Percentiles rank a stretch among this genome's conserved stretches.
Evolutionary conservation across 2,797 vertebrate genomes (phyloP).

Genomic region (Acanthis flammea): DNA sequence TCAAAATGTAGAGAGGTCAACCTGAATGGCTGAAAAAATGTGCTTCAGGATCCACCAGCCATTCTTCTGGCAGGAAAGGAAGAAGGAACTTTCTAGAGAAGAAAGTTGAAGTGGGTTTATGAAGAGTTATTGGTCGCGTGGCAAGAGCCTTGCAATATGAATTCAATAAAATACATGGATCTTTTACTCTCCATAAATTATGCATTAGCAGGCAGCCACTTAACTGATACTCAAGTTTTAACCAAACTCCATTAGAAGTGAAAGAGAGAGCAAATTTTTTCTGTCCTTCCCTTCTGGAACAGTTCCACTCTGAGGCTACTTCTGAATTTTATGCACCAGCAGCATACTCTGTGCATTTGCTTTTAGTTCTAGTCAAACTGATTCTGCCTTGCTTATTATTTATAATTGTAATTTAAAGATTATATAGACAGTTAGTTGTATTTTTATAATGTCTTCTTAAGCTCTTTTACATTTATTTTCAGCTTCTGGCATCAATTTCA

Average conservation of each 20-base stretch:
- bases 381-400: background rate
- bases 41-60: background rate
- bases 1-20: background rate
- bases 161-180: background rate
- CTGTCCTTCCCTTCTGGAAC: background rate
- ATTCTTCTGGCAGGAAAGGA: background rate
- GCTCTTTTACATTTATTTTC: background rate
- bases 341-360: background rate
- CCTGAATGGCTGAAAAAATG: accelerated
- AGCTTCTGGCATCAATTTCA: background rate
- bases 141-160: background rate
- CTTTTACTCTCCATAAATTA: constrained; percentile 16
- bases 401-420: background rate
- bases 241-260: background rate
- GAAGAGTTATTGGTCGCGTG: background rate
- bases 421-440: background rate
- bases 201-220: background rate
- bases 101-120: background rate
- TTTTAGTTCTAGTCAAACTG: background rate
- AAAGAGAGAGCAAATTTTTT: background rate
- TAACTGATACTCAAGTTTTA: background rate
- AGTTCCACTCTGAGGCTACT: background rate
- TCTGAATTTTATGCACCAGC: background rate
- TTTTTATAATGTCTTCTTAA: background rate
- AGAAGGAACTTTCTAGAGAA: background rate